Evolutionary conservation across 2,888 invertebrate species (phyloP).

Genomic region (Tetranychus piercei): DNA sequence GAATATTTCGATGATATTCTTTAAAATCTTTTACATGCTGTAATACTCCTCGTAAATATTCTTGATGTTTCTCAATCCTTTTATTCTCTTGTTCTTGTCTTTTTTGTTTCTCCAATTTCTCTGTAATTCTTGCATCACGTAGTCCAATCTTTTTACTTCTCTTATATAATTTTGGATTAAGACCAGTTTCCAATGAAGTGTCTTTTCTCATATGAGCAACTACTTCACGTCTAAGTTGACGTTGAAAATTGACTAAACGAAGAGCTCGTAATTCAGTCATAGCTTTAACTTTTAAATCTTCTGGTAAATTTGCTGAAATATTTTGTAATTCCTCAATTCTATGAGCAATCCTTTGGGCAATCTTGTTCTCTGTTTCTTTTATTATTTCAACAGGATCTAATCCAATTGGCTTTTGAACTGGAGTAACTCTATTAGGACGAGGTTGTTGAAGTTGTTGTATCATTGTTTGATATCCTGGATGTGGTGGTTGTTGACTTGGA

Average conservation of each 20-base stretch:
- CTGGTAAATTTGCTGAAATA: constrained; percentile 65
- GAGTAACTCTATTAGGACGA: constrained; percentile 51
- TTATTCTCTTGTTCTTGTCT: constrained; percentile 93
- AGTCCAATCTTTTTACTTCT: constrained; percentile 87
- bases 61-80: constrained; percentile 92
- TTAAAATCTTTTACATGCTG: constrained; percentile 96
- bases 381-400: constrained; percentile 79
- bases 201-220: constrained; percentile 68
- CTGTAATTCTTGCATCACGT: constrained; percentile 89
- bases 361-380: constrained; percentile 84
- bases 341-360: constrained; percentile 70
- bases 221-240: constrained; percentile 69
- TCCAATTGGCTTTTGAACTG: constrained; percentile 74
- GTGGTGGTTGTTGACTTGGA: constrained; percentile 24
- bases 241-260: constrained; percentile 82
- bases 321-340: constrained; percentile 76
- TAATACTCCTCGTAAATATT: constrained; percentile 82
- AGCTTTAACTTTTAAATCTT: constrained; percentile 73
- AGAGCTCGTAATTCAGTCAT: constrained; percentile 85
- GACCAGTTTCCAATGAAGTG: constrained; percentile 86
- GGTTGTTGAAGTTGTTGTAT: constrained; percentile 27
- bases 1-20: constrained; percentile 76
- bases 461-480: constrained; percentile 22
- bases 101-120: constrained; percentile 95
- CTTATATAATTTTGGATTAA: constrained; percentile 92